Evolutionary conservation across 2,888 invertebrate species (phyloP).

Genomic region (Drosophila quasianomalipes): DNA sequence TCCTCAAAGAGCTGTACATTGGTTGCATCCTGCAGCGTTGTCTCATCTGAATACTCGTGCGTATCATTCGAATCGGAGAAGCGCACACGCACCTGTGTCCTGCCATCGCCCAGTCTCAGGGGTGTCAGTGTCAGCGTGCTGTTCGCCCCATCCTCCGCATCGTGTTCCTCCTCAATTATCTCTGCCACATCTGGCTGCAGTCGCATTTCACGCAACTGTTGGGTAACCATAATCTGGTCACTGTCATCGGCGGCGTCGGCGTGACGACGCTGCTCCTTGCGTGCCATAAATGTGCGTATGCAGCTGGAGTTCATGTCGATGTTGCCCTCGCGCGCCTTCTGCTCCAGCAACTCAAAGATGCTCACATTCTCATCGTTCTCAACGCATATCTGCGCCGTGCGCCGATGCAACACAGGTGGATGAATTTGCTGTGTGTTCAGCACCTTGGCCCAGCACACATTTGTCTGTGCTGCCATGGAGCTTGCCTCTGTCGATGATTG

Average conservation of each 20-base stretch:
- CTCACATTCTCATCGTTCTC: constrained; percentile 88
- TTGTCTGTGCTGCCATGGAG: constrained; percentile 36
- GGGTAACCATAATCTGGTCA: constrained; percentile 62
- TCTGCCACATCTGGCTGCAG: constrained; percentile 64
- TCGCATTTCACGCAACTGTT: constrained; percentile 58
- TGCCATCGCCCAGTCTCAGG: constrained; percentile 42
- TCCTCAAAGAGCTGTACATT: constrained; percentile 75
- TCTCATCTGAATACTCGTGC: constrained; percentile 69
- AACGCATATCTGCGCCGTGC: constrained; percentile 58
- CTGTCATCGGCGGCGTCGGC: constrained; percentile 83
- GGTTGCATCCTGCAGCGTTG: constrained; percentile 46
- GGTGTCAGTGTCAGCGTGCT: constrained; percentile 51
- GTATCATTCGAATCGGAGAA: constrained; percentile 80
- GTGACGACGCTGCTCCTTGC: constrained; percentile 74
- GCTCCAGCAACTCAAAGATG: constrained; percentile 92
- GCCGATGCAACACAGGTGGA: constrained; percentile 66
- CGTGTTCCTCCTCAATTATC: constrained; percentile 31
- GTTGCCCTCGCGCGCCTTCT: constrained; percentile 90
- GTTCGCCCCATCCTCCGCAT: constrained; percentile 22
- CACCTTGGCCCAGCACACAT: constrained; percentile 85
- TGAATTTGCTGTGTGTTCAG: constrained; percentile 84
- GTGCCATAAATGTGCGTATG: constrained; percentile 85
- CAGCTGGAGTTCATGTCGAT: constrained; percentile 90
- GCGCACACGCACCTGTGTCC: constrained; percentile 68
- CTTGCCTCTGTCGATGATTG: constrained; percentile 44